Evolutionary conservation across 2,888 invertebrate genomes (phyloP), one percentile per base, ranked within the genome.

Genomic region (Andrena bicolor): DNA sequence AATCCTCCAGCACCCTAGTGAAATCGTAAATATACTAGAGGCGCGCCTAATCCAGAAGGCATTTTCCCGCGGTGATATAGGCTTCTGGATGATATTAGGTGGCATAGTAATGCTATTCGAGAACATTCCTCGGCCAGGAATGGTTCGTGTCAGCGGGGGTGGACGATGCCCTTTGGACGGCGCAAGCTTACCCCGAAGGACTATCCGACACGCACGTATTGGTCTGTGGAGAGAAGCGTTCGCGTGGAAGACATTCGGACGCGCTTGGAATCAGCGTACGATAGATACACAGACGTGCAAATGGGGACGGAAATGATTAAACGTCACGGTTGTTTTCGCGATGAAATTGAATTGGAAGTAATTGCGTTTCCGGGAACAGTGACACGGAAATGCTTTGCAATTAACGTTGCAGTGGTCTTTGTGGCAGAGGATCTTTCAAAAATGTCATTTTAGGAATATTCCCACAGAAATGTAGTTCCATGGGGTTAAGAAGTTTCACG

Each of bases 1-100:
- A 63, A 66, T 28, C 61, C 79, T 66, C 53, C 26, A 28, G 48
- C 8, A 26, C 23, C 79, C 74, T 16, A 56, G n/a, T 7, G 58
- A 71, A 72, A 69, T 76, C 79, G 80, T 86, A 85, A 88, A 86
- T 88, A 88, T 41, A 80, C 81, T 66, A 80, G 63, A 60, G 58
- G 71, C 73, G 26, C 58, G 32, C 60, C 66, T 86, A 81, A 86
- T 84, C 81, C 78, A 30, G 69, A 20, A 63, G 58, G 71, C 61
- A 72, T 41, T 80, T 69, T 28, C 61, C 41, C 51, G 10, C 13
- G 13, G 51, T n/a, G 77, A 75, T 66, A 82, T 85, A 76, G 73
- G 61, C 71, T 51, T 68, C 56, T 16, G 60, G 68, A 66, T 70
- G 79, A 80, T 88, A 86, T 84, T 77, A 77, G 73, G 30, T 63